Evolutionary conservation across 2,888 invertebrate species (phyloP).

Genomic region (Oscheius onirici): DNA sequence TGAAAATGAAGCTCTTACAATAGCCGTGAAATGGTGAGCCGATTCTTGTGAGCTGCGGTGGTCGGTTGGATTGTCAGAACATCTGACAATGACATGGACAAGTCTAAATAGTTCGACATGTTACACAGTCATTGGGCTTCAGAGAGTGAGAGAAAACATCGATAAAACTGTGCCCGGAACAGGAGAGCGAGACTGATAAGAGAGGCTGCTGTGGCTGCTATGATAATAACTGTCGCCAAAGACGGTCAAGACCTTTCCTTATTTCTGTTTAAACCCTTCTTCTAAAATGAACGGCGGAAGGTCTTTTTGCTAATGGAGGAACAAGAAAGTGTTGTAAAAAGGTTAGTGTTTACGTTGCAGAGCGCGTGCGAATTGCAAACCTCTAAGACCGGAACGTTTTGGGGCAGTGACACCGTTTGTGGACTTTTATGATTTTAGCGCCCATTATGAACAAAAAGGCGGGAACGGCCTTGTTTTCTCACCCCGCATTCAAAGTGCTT

Average conservation of each 20-base stretch:
- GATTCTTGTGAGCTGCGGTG: constrained; percentile 1
- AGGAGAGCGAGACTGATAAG: constrained; percentile 26
- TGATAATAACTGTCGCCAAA: constrained; percentile 23
- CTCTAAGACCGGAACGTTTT: too few species aligned
- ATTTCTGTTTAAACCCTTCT: not conserved
- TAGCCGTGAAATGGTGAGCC: not conserved
- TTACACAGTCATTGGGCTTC: constrained; percentile 8
- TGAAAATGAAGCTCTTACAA: constrained; percentile 20
- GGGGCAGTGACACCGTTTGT: too few species aligned
- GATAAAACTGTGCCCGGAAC: constrained; percentile 30
- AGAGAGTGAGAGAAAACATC: constrained; percentile 21
- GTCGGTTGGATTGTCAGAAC: not conserved
- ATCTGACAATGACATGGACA: constrained; percentile 16
- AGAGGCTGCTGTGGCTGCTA: constrained; percentile 8
- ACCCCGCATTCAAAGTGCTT: too few species aligned
- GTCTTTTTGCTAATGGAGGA: not conserved
- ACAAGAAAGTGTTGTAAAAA: too few species aligned
- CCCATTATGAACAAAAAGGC: too few species aligned
- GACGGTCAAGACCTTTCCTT: not conserved
- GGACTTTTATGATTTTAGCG: too few species aligned
- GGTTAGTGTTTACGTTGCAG: too few species aligned
- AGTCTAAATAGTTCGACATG: constrained; percentile 3
- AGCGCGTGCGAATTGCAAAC: too few species aligned
- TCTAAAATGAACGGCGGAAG: not conserved
- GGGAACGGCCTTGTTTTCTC: too few species aligned